Base-by-base conservation (phyloP, 2,113 vertebrate species). In the Nicator chloris region DNA sequence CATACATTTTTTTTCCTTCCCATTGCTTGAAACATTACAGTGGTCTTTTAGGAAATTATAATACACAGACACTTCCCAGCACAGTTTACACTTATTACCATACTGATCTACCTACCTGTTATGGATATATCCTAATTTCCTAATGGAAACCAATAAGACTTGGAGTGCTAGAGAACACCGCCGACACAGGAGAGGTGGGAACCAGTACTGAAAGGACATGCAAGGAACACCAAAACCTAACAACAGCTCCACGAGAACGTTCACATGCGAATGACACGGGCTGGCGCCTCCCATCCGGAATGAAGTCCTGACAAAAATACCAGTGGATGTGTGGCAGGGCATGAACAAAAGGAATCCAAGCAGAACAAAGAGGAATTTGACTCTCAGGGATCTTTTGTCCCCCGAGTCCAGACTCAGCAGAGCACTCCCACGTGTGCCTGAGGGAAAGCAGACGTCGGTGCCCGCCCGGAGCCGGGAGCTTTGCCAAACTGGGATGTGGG, bases 191-290 rank as follows among this genome's bases (percentile, higher is more conserved):
- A 96, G 97, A 96, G 89, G 92, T 79, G 88, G 91, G 92, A 85
- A 87, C 92, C 90, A 47, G 93, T 69, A 94, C 94, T 95, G 90
- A 96, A 75, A 96, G 91, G 85, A 97, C 97, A 97, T 97, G 97
- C 97, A 97, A 71, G 95, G 93, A 83, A 90, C 95, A 89, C 66
- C 86, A 64, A 77, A 95, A 92, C 90, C 96, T 86, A 88, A 78
- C 70, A 56, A 92, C 93, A 83, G 91, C 82, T 90, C 77, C 92
- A 95, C 94, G 49, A 93, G 88, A 92, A 97, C 88, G 47, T 53
- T 59, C 91, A 94, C 97, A 97, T 93, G 95, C 95, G 37, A 95
- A 96, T 57, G 79, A 86, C 82, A 86, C 22, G 42, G 37, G 79
- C 90, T 81, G 95, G 93, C 82, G n/a, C 68, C 86, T 95, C 77